phyloP scores from a whole-genome alignment of 2,888 invertebrate genomes.

The Pasiphila rectangulata region DNA sequence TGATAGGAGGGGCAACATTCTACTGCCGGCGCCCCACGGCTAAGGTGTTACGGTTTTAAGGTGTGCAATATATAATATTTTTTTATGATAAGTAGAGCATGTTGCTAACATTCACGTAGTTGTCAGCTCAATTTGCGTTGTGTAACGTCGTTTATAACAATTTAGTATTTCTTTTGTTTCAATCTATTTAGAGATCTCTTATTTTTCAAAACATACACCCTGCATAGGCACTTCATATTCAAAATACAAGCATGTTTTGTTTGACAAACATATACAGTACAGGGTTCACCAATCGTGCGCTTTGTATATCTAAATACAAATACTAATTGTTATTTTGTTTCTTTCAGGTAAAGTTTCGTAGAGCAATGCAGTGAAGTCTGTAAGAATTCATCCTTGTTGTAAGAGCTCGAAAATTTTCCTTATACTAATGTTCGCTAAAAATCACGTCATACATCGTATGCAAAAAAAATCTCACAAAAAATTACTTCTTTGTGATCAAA shows the following conservation, averaged over 20 bases:
- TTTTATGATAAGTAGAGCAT: constrained; percentile 38
- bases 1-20: too few species aligned
- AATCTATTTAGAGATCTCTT: neutral
- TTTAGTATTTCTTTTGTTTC: constrained; percentile 9
- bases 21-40: too few species aligned
- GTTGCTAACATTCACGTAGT: constrained; percentile 34
- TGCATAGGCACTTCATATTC: neutral
- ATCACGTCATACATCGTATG: too few species aligned
- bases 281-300: too few species aligned
- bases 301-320: neutral
- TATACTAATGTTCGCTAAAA: too few species aligned
- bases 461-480: too few species aligned
- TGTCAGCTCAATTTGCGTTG: constrained; percentile 16
- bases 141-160: constrained; percentile 1
- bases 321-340: neutral
- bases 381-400: neutral
- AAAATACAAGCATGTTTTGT: too few species aligned
- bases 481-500: too few species aligned
- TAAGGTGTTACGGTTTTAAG: too few species aligned
- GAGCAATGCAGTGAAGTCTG: neutral
- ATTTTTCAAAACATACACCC: neutral
- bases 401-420: too few species aligned
- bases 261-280: too few species aligned
- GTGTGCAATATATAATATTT: too few species aligned
- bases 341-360: neutral